Percentiles rank a stretch among this genome's conserved stretches.
Evolutionary conservation across 1,140 invertebrate genomes (phyloP).

Genomic region (Holcopasites calliopsidis): DNA sequence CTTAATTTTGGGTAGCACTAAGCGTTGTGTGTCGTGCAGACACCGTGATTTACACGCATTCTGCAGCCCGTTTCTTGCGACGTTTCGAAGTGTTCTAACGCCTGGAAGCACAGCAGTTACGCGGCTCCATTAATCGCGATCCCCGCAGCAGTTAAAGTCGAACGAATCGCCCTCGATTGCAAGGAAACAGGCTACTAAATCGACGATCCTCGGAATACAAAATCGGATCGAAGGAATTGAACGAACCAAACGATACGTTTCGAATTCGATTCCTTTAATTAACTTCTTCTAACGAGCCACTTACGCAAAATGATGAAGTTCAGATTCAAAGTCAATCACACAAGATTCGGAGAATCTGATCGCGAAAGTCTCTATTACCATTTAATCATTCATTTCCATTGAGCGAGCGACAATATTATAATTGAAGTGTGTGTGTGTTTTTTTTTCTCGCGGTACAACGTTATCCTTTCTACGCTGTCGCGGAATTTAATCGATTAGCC

Average conservation of each 20-base stretch:
- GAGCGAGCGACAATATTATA: too few species aligned
- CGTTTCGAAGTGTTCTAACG: slow-evolving; percentile 1
- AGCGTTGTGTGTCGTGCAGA: not conserved
- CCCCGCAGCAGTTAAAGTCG: not conserved
- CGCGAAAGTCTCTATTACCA: too few species aligned
- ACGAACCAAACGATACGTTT: not conserved
- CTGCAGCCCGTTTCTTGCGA: not conserved
- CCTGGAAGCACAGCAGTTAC: not conserved
- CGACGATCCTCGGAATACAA: not conserved
- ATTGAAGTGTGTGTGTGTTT: too few species aligned
- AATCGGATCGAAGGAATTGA: not conserved
- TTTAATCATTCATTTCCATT: too few species aligned
- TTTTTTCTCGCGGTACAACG: too few species aligned
- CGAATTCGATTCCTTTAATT: not conserved
- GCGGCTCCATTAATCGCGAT: slow-evolving; percentile 6
- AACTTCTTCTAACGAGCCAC: not conserved
- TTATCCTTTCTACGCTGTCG: too few species aligned
- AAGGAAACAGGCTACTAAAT: not conserved
- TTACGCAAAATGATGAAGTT: not conserved
- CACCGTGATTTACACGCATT: not conserved
- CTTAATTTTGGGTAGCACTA: too few species aligned
- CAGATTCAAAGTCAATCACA: too few species aligned
- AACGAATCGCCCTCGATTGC: not conserved
- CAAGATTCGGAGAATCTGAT: too few species aligned
- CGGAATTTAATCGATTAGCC: too few species aligned